A percentile compares a stretch with the other conserved stretches of the same genome.
These are phyloP conservation scores for Seladonia tumulorum DNA, from an alignment of 2,888 invertebrate species.

Conservation along the genomic window DNA sequence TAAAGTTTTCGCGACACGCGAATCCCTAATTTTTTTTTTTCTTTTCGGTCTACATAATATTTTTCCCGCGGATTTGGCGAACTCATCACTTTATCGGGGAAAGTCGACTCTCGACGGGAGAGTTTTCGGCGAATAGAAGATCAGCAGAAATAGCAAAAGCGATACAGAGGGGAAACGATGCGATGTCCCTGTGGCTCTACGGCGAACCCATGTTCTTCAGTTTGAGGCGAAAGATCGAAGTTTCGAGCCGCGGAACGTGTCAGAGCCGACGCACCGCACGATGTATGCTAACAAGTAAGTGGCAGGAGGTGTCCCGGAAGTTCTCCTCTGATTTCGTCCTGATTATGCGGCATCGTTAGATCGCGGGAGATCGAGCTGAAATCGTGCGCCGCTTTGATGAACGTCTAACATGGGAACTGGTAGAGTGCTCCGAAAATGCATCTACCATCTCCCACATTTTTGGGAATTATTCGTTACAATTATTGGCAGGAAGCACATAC, in stretches of 20 bases:
- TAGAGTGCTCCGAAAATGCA: conserved; percentile 56
- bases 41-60: background rate
- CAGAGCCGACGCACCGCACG: conserved; percentile 26
- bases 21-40: background rate
- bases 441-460: conserved; percentile 53
- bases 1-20: background rate
- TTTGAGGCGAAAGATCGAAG: conserved; percentile 9
- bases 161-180: background rate
- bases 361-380: conserved; percentile 49
- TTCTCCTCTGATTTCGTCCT: conserved; percentile 36
- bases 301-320: conserved; percentile 41
- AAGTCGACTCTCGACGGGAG: background rate
- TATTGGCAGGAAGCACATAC: too few species aligned
- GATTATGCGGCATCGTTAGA: conserved; percentile 61
- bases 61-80: background rate
- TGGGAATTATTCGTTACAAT: background rate
- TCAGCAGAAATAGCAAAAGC: background rate
- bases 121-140: background rate
- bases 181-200: background rate
- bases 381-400: conserved; percentile 71
- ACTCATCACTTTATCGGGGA: background rate
- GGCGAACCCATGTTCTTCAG: background rate
- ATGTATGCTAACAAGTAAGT: conserved; percentile 52
- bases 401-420: conserved; percentile 77
- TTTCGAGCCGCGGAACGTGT: conserved; percentile 27